Percentiles rank a stretch among this genome's conserved stretches.
Evolutionary conservation across 2,888 invertebrate species (phyloP).

Genomic region (Amphipyra berbera): DNA sequence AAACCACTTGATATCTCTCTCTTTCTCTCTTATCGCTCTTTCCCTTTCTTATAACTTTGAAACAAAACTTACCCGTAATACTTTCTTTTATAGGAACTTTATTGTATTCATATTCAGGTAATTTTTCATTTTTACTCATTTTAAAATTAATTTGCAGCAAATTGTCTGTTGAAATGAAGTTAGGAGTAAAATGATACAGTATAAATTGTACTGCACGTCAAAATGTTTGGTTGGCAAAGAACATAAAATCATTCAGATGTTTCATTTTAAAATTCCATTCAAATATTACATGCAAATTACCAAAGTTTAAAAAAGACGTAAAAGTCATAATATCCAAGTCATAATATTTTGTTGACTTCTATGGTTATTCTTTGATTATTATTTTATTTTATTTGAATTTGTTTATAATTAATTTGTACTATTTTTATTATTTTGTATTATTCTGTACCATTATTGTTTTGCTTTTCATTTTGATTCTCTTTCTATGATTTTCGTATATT

Average conservation of each 20-base stretch:
- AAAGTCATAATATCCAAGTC: too few species aligned
- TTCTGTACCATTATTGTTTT: too few species aligned
- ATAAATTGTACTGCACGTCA: neutral
- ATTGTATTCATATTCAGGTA: constrained; percentile 30
- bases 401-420: too few species aligned
- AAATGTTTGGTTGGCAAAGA: constrained; percentile 20
- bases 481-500: too few species aligned
- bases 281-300: too few species aligned
- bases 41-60: neutral
- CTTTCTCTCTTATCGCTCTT: neutral
- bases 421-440: too few species aligned
- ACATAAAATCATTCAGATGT: constrained; percentile 8
- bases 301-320: too few species aligned
- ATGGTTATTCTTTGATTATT: too few species aligned
- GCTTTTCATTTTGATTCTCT: too few species aligned
- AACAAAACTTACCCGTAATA: constrained; percentile 30
- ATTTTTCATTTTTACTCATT: constrained; percentile 29
- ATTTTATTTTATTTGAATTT: too few species aligned
- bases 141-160: constrained; percentile 2
- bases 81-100: constrained; percentile 39
- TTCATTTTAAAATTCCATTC: neutral
- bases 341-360: too few species aligned
- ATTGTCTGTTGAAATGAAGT: constrained; percentile 8
- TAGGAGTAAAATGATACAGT: constrained; percentile 10
- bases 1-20: neutral